Percentiles rank a stretch among this genome's conserved stretches.
phyloP scores from a whole-genome alignment of 1,140 invertebrate species.

The Hylaeus anthracinus region DNA sequence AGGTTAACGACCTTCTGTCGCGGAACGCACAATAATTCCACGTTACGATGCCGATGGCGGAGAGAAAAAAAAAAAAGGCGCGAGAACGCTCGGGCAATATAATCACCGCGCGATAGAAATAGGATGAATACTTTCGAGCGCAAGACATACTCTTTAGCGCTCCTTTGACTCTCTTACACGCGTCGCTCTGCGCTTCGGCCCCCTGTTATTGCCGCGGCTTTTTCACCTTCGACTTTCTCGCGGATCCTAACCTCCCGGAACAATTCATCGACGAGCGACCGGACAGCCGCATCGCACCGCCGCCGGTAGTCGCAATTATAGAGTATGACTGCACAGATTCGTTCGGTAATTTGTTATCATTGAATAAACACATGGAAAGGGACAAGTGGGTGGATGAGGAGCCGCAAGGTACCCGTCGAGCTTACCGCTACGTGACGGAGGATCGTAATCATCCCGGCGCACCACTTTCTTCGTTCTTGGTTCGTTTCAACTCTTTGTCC shows the following conservation, averaged over 20 bases:
- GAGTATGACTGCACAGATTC: constrained; percentile 79
- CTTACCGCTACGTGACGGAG: not conserved
- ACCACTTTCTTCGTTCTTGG: constrained; percentile 35
- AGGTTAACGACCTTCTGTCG: constrained; percentile 40
- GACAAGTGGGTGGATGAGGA: constrained; percentile 45
- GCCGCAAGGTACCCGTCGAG: not conserved
- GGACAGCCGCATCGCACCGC: constrained; percentile 49
- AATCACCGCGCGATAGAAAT: constrained; percentile 61
- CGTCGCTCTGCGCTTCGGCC: constrained; percentile 26
- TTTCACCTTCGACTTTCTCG: constrained; percentile 60
- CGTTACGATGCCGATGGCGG: constrained; percentile 46
- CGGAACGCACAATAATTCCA: constrained; percentile 58
- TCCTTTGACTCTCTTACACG: constrained; percentile 47
- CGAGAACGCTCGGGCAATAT: constrained; percentile 41
- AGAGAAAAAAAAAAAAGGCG: constrained; percentile 27
- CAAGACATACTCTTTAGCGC: constrained; percentile 35
- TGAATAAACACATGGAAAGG: constrained; percentile 72
- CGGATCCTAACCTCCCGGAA: constrained; percentile 60
- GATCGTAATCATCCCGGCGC: constrained; percentile 52
- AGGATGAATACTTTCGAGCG: constrained; percentile 49
- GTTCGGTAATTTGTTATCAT: constrained; percentile 77
- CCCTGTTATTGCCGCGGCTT: constrained; percentile 52
- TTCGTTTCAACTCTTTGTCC: constrained; percentile 20
- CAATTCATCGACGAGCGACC: constrained; percentile 52
- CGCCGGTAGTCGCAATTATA: constrained; percentile 76